These are phyloP conservation scores for Fistularia tabacaria DNA, from an alignment of 2,797 vertebrate genomes.

Conservation along the genomic window DNA sequence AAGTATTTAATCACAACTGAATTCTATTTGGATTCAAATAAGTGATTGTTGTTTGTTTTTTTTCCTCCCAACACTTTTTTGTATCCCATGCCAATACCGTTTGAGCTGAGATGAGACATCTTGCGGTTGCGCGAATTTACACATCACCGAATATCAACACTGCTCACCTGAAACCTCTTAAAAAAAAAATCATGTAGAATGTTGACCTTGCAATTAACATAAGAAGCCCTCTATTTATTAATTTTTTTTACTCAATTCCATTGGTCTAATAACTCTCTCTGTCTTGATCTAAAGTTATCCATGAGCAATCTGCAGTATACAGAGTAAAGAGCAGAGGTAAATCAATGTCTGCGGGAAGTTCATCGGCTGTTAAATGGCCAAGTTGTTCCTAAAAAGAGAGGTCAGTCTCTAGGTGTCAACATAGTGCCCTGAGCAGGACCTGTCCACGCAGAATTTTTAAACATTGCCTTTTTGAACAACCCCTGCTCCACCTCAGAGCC, in stretches of 20 bases:
- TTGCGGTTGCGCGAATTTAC: too few relatives aligned
- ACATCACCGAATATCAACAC: background rate
- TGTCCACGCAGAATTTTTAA: conserved; percentile 32
- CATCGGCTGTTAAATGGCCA: conserved; percentile 36
- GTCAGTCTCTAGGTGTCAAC: background rate
- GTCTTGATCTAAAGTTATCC: conserved; percentile 25
- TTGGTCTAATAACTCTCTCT: conserved; percentile 50
- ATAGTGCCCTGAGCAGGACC: conserved; percentile 19
- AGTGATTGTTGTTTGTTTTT: background rate
- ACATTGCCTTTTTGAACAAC: conserved; percentile 20
- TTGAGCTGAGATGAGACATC: too few relatives aligned
- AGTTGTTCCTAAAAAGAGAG: conserved; percentile 29
- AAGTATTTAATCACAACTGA: too few relatives aligned
- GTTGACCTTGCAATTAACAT: conserved; percentile 19
- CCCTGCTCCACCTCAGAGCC: background rate
- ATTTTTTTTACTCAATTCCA: conserved; percentile 7
- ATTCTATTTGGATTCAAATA: too few relatives aligned
- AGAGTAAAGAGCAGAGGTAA: conserved; percentile 12
- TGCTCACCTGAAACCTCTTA: conserved; percentile 6
- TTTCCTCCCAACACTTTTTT: background rate
- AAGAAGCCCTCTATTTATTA: conserved; percentile 37
- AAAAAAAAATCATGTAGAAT: conserved; percentile 27
- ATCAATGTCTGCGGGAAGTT: conserved; percentile 27
- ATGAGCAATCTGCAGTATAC: conserved; percentile 30
- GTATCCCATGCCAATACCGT: too few relatives aligned